Base-by-base conservation (phyloP, 1,140 invertebrate genomes). In the Pogonomyrmex californicus region DNA sequence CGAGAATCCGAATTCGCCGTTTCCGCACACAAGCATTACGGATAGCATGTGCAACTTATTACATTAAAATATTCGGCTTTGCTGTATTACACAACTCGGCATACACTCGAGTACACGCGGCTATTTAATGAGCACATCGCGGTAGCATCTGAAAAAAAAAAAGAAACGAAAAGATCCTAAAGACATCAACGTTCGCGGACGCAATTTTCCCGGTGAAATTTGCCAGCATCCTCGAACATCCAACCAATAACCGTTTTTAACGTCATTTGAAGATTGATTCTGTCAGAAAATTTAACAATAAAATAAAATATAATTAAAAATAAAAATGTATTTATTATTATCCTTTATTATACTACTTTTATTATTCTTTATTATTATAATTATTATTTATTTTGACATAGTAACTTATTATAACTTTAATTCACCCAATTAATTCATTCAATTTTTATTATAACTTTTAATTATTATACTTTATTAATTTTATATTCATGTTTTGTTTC, bases 231-330 rank as follows among this genome's bases (percentile, higher is more conserved):
- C 93, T 94, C 92, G 54, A 91, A 76, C 17, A 78, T 51, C 41
- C 62, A 17, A 90, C 38, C 85, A 23, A 87, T 90, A 76, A 23
- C 23, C 66, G 4, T 38, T 68, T 77, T 73, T 87, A 77, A 77
- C 65, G 77, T 87, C 76, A 23, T 94, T 93, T 93, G 91, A 94
- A 95, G 94, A 95, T 94, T 95, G 94, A 93, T 95, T 95, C 93
- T 93, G 93, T 94, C 93, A 93, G 90, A 93, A 94, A 91, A 94
- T 93, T 91, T 93, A n/a, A 93, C 87, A 91, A 94, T 94, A 91
- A 93, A 94, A 89, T 91, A 93, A 94, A 91, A 88, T 66, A 91
- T 91, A 66, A 93, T 91, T 75, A 81, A 86, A 87, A 86, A 54
- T 38, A 71, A 75, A 51, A 23, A 23, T 23, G 23, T 23, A 23